A percentile compares a stretch with the other conserved stretches of the same genome.
These are phyloP conservation scores for Anoplolepis gracilipes DNA, from an alignment of 1,140 invertebrate species.

Conservation along the genomic window DNA sequence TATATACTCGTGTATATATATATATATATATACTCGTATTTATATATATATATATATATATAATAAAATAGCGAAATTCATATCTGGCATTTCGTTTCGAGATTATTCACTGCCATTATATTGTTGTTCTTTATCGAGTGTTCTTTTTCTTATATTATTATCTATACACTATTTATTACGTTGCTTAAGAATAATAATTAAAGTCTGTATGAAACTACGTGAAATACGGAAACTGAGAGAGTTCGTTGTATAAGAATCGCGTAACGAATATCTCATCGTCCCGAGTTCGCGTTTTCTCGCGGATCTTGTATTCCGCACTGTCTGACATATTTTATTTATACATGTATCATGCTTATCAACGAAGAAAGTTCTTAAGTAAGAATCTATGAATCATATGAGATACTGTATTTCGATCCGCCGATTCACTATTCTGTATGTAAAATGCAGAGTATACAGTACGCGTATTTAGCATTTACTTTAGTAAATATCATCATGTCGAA, in stretches of 20 bases:
- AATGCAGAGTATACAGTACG: neutral
- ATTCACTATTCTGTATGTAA: neutral
- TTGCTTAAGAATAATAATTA: constrained; percentile 63
- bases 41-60: too few relatives aligned
- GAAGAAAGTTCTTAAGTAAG: constrained; percentile 24
- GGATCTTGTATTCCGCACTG: neutral
- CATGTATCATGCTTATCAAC: constrained; percentile 43
- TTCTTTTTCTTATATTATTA: constrained; percentile 53
- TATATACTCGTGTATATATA: too few relatives aligned
- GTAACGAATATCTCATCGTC: neutral
- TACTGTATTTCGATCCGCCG: constrained; percentile 63
- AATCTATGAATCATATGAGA: constrained; percentile 58
- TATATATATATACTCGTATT: too few relatives aligned
- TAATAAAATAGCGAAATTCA: constrained; percentile 9
- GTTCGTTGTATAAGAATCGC: neutral
- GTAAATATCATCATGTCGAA: neutral
- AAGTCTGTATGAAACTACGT: neutral
- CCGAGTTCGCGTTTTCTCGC: neutral
- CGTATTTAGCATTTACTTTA: constrained; percentile 9
- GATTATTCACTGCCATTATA: constrained; percentile 80
- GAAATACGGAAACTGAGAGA: neutral
- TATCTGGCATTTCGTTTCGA: constrained; percentile 64
- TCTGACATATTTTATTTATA: constrained; percentile 62
- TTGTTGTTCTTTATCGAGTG: constrained; percentile 69
- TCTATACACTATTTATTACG: constrained; percentile 72